A percentile compares a stretch with the other conserved stretches of the same genome.
Conservation (phyloP, 2,888 invertebrate species). For the Acanthosepion pharaonis region DNA sequence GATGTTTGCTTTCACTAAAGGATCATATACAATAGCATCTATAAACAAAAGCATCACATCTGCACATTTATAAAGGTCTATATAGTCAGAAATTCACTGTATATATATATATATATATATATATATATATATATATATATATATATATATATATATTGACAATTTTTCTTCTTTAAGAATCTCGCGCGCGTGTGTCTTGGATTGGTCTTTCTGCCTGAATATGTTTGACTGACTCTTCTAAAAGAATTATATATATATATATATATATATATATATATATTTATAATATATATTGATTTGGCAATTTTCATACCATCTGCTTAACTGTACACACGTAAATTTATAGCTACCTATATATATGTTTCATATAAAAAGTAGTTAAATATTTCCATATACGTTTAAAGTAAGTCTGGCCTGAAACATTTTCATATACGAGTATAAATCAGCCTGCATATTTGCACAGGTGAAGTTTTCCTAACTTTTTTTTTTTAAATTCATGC, state of each 20-base stretch:
- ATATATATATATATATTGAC: too few species aligned
- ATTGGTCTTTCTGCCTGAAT: background rate
- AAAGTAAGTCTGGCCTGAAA: background rate
- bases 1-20: too few species aligned
- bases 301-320: background rate
- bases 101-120: background rate
- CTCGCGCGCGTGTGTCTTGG: background rate
- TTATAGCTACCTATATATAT: background rate
- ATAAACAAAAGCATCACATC: background rate
- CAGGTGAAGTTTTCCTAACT: background rate
- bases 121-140: too few species aligned
- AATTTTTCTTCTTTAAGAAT: background rate
- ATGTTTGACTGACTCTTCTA: background rate
- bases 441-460: too few species aligned
- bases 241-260: background rate
- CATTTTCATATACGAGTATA: background rate
- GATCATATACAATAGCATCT: background rate
- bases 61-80: background rate
- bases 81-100: background rate
- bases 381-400: background rate
- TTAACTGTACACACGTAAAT: background rate
- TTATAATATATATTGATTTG: background rate
- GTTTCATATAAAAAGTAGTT: background rate
- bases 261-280: background rate
- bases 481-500: too few species aligned